Evolutionary conservation across 2,888 invertebrate genomes (phyloP), one percentile per base, ranked within the genome.

Genomic region (Odontomyia ornata): DNA sequence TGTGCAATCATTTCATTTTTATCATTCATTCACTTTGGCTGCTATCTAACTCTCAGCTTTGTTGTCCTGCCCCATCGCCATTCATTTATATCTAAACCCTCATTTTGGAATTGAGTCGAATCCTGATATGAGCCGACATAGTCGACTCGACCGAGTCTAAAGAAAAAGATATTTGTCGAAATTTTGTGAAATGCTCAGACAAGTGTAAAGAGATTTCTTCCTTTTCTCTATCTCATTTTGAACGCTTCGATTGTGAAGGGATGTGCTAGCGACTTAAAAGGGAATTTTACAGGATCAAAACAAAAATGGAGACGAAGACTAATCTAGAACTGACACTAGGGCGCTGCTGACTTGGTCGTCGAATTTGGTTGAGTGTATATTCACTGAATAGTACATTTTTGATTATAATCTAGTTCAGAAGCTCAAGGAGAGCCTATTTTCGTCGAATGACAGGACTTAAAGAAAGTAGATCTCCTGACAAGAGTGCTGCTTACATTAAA

Each of bases 171-270:
- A 36, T 36, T 36, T 36, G 36, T 36, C 36, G 36, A 69, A 60
- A 47, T 69, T 69, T 69, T 15, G 25, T 69, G 69, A 69, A 69
- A 47, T 69, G 69, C 25, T 69, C 69, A 69, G 69, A 69, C 69
- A 69, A 69, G 47, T 69, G 69, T 69, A 69, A 69, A 69, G 69
- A 69, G 47, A 46, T 47, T 69, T 18, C 27, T 15, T 25, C 25
- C 9, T 18, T 69, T 47, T 46, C 46, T 2, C 3, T 52, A 18
- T 52, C 15, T 52, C 52, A 36, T 52, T 52, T 52, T 18, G 52
- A 52, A n/a, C 18, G 18, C 18, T 52, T 52, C 52, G 18, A 52
- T 52, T 52, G 52, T 52, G 52, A 18, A 13, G 36, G 18, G 18
- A 52, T 52, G 52, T 52, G n/a, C 15, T 15, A 9, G 52, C 5